phyloP scores from a whole-genome alignment of 2,113 vertebrate species.

The Oryzias javanicus region DNA sequence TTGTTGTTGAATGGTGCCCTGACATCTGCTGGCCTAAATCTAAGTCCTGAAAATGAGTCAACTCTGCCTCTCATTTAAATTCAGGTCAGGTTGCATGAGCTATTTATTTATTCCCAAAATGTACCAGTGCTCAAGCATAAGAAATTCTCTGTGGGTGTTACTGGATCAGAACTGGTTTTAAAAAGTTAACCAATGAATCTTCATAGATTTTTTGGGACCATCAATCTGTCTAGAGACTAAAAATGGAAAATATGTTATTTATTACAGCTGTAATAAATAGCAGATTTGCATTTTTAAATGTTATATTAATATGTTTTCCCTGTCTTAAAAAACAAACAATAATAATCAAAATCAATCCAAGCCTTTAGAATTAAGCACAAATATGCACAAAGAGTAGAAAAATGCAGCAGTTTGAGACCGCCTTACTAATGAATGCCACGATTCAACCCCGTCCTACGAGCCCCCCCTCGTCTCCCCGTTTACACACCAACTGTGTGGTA shows the following conservation, averaged over 20 bases:
- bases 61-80: background rate
- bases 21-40: background rate
- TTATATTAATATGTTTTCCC: no score
- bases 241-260: no score
- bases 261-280: no score
- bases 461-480: background rate
- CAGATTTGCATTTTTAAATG: no score
- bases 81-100: background rate
- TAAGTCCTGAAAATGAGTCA: background rate
- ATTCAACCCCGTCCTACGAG: background rate
- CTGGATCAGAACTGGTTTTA: no score
- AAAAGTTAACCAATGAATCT: no score
- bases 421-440: constrained; percentile 32
- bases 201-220: no score
- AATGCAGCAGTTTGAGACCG: background rate
- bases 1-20: background rate
- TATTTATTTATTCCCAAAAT: background rate
- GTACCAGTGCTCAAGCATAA: background rate
- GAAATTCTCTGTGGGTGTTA: no score
- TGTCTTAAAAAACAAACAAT: no score
- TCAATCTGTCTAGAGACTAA: no score
- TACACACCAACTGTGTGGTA: constrained; percentile 12
- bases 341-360: no score
- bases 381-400: background rate
- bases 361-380: no score